phyloP scores from a whole-genome alignment of 2,113 vertebrate species.

The Anser cygnoides region DNA sequence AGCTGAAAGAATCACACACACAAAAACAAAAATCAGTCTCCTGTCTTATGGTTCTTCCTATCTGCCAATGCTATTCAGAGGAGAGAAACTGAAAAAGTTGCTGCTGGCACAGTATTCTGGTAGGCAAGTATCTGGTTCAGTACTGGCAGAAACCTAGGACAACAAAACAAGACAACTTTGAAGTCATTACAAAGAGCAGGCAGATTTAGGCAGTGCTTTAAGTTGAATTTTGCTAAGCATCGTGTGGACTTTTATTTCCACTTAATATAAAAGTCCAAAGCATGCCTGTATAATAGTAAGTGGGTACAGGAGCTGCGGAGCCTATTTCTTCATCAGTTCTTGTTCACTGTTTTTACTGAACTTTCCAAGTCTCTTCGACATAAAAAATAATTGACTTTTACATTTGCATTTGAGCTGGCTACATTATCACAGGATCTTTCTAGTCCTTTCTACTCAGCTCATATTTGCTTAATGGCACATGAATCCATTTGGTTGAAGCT shows the following conservation, averaged over 20 bases:
- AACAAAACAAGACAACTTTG: background rate
- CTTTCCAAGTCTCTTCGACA: background rate
- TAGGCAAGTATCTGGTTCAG: background rate
- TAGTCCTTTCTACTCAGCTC: background rate
- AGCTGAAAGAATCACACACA: background rate
- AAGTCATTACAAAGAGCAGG: background rate
- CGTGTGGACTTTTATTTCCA: background rate
- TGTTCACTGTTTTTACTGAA: background rate
- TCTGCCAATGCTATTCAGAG: background rate
- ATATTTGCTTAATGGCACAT: background rate
- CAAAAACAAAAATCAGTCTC: background rate
- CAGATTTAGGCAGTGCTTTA: background rate
- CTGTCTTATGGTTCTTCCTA: background rate
- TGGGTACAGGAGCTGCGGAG: background rate
- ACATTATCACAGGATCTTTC: background rate
- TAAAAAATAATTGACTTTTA: background rate
- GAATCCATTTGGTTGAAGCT: constrained; percentile 14
- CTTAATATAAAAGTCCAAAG: background rate
- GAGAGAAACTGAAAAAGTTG: background rate
- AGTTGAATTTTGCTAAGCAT: background rate
- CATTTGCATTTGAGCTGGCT: background rate
- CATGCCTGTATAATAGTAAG: background rate
- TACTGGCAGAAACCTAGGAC: background rate
- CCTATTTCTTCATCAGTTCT: fast-evolving
- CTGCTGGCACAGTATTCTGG: background rate